These are phyloP conservation scores for Pelecanus crispus DNA, from an alignment of 2,113 vertebrate genomes.

Conservation along the genomic window DNA sequence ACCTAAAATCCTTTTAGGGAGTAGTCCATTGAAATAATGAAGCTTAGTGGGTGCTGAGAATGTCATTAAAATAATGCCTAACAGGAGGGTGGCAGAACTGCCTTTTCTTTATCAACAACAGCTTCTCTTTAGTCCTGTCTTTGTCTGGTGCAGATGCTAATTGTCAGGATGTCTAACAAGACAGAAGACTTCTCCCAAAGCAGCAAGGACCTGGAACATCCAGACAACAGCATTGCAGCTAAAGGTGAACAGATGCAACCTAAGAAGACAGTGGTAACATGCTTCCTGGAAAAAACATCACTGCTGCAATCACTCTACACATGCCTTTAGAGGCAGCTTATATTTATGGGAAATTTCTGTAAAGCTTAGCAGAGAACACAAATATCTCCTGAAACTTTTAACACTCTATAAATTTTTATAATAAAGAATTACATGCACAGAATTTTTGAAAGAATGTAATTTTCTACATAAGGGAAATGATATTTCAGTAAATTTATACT, in stretches of 20 bases:
- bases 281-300: neutral
- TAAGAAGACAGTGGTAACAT: neutral
- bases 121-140: neutral
- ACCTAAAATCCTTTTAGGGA: neutral
- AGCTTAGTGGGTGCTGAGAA: neutral
- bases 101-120: neutral
- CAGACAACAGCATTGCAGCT: neutral
- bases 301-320: neutral
- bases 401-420: neutral
- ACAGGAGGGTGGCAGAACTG: neutral
- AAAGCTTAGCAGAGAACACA: neutral
- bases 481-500: neutral
- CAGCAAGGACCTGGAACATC: neutral
- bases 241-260: neutral
- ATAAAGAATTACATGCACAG: rapidly evolving
- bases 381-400: neutral
- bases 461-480: neutral
- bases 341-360: neutral
- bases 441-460: neutral
- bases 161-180: neutral
- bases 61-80: neutral
- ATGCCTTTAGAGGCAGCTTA: neutral
- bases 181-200: neutral
- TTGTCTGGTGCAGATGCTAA: neutral
- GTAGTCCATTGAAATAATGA: neutral